Evolutionary conservation across 2,888 invertebrate genomes (phyloP).

Genomic region (Sinohyriopsis cumingii): DNA sequence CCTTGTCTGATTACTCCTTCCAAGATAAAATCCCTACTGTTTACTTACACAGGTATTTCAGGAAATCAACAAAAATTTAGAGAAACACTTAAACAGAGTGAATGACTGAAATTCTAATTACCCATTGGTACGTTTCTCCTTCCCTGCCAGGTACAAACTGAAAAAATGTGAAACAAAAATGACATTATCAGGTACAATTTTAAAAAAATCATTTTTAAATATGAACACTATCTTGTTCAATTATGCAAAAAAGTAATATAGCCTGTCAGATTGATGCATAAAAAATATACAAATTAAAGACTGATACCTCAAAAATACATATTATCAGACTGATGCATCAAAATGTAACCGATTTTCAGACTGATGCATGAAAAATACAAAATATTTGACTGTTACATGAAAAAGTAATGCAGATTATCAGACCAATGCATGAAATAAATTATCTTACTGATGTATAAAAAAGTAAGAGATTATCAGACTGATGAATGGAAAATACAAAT

Average conservation of each 20-base stretch:
- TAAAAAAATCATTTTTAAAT: background rate
- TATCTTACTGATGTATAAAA: too few relatives aligned
- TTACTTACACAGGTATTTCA: background rate
- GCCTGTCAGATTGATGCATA: too few relatives aligned
- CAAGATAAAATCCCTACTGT: background rate
- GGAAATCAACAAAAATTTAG: background rate
- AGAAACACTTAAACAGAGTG: too few relatives aligned
- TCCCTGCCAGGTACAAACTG: conserved; percentile 52
- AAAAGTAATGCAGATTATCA: too few relatives aligned
- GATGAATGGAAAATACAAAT: too few relatives aligned
- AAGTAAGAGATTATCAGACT: too few relatives aligned
- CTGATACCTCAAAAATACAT: background rate
- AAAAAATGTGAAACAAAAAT: background rate
- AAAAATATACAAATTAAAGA: too few relatives aligned
- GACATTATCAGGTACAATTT: too few relatives aligned
- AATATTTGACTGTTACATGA: too few relatives aligned
- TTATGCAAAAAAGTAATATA: background rate
- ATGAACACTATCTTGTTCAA: background rate
- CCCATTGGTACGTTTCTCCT: conserved; percentile 57
- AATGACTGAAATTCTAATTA: conserved; percentile 25
- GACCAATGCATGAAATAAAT: too few relatives aligned
- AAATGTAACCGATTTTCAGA: too few relatives aligned
- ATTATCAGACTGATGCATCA: background rate
- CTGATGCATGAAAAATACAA: too few relatives aligned
- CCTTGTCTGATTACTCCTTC: background rate